phyloP scores from a whole-genome alignment of 2,888 invertebrate species.

The Campoplex nolae region DNA sequence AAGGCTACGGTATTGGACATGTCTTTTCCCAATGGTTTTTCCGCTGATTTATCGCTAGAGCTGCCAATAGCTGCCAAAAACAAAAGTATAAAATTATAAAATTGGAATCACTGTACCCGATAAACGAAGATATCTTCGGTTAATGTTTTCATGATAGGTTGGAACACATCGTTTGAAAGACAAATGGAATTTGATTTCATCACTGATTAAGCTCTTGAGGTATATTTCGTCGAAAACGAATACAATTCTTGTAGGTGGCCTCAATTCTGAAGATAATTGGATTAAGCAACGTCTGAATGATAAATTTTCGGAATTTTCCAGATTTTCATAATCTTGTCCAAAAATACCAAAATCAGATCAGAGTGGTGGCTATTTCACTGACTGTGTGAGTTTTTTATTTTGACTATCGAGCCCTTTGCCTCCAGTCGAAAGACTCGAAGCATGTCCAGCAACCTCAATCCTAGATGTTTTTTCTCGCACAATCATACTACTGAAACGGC shows the following conservation, averaged over 20 bases:
- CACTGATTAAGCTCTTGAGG: no score
- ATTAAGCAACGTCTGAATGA: neutral
- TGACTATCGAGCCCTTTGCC: slow-evolving; percentile 55
- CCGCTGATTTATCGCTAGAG: no score
- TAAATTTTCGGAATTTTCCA: neutral
- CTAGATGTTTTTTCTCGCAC: slow-evolving; percentile 1
- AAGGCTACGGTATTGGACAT: neutral
- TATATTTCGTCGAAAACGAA: neutral
- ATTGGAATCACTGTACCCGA: no score
- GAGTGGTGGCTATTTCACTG: slow-evolving; percentile 30
- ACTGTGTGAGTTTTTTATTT: slow-evolving; percentile 31
- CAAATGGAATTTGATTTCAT: no score
- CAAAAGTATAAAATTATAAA: no score
- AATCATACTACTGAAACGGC: slow-evolving; percentile 35
- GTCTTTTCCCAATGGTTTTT: neutral
- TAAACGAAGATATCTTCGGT: no score
- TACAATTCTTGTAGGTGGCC: neutral
- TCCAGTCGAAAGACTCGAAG: slow-evolving; percentile 48
- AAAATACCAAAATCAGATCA: neutral
- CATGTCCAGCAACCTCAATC: slow-evolving; percentile 18
- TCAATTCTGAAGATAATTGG: neutral
- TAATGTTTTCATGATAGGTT: no score
- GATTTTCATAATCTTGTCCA: neutral
- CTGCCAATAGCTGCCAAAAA: no score
- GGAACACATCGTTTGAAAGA: no score